Conservation (phyloP, 2,888 invertebrate species). For the Blastobasis lacticolella region DNA sequence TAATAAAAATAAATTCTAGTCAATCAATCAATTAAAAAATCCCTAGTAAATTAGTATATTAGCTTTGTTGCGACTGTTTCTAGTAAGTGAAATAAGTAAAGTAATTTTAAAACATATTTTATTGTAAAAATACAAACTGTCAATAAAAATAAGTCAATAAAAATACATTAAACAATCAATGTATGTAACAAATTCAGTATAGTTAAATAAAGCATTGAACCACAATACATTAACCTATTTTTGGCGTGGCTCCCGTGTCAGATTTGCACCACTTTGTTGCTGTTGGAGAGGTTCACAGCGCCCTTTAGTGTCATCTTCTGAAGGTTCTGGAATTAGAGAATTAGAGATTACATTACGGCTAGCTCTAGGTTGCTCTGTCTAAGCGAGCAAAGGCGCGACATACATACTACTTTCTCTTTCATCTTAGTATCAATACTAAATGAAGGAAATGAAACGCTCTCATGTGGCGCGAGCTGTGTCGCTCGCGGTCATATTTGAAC, state of each 20-base stretch:
- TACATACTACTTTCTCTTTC: background rate
- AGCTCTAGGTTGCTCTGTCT: too few relatives aligned
- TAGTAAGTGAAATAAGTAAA: background rate
- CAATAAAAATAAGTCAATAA: background rate
- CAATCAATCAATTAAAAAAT: background rate
- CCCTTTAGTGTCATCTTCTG: slow-evolving; percentile 79
- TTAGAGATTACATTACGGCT: too few relatives aligned
- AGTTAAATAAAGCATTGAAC: background rate
- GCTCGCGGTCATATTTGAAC: background rate
- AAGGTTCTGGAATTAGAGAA: slow-evolving; percentile 72
- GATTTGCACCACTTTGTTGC: slow-evolving; percentile 73
- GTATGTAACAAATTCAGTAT: background rate
- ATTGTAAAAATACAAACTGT: background rate
- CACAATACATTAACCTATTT: slow-evolving; percentile 3
- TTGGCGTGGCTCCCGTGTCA: slow-evolving; percentile 30
- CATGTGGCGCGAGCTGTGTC: too few relatives aligned
- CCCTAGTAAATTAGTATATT: background rate
- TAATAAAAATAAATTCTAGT: background rate
- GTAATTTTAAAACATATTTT: background rate
- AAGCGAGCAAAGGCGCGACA: background rate
- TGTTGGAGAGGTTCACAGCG: slow-evolving; percentile 77
- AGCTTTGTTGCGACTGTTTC: background rate
- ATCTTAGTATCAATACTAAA: background rate
- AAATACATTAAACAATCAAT: background rate
- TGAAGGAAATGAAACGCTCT: background rate